Percentiles rank a stretch among this genome's conserved stretches.
Conservation (phyloP, 2,888 invertebrate genomes). For the Caenorhabditis sulstoni region DNA sequence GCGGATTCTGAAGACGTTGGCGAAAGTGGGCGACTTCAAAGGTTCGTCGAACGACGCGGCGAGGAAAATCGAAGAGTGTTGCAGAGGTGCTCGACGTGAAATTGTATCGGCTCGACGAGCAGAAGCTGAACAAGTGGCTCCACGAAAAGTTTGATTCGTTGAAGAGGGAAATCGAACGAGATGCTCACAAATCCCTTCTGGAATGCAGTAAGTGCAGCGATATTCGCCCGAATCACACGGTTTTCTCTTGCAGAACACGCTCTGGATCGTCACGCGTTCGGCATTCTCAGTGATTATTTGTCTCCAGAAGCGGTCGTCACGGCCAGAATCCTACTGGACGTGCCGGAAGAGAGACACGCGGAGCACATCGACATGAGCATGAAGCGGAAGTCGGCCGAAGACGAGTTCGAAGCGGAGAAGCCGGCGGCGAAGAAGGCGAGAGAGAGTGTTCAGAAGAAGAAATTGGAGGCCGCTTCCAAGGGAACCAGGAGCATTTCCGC, state of each 20-base stretch:
- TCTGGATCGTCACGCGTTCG: constrained; percentile 65
- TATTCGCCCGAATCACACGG: neutral
- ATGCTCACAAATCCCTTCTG: constrained; percentile 64
- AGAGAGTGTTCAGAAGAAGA: constrained; percentile 68
- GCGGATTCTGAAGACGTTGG: constrained; percentile 53
- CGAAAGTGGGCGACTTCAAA: constrained; percentile 62
- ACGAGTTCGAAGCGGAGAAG: constrained; percentile 36
- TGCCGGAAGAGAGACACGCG: constrained; percentile 49
- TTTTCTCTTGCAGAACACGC: constrained; percentile 55
- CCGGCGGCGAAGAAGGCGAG: constrained; percentile 58
- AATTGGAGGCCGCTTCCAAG: constrained; percentile 72
- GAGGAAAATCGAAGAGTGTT: too few relatives aligned
- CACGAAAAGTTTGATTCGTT: constrained; percentile 60
- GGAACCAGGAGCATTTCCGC: constrained; percentile 71
- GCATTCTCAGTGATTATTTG: constrained; percentile 63
- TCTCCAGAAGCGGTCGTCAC: constrained; percentile 9
- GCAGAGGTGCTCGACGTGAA: constrained; percentile 67
- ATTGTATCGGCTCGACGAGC: constrained; percentile 67
- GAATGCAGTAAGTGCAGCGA: constrained; percentile 54
- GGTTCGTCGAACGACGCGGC: too few relatives aligned
- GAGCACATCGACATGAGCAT: constrained; percentile 57
- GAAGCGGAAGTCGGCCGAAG: constrained; percentile 44
- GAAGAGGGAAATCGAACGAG: constrained; percentile 53
- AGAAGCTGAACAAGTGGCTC: constrained; percentile 71
- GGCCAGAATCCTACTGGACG: constrained; percentile 49